phyloP scores from a whole-genome alignment of 92 coral and sea anemone genomes.

The Actinostola sp. region DNA sequence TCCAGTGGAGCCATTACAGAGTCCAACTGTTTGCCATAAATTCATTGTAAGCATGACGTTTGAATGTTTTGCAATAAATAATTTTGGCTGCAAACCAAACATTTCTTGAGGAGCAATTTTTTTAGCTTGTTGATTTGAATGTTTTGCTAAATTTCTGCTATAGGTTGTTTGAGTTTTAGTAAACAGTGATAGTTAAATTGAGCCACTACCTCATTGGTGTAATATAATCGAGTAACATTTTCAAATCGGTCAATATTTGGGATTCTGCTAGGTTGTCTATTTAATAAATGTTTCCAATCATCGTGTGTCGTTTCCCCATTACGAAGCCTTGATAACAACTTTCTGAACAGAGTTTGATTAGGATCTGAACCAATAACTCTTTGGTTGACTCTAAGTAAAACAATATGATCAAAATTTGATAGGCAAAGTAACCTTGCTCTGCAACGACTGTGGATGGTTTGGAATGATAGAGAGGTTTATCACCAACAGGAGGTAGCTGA shows the following conservation, averaged over 20 bases:
- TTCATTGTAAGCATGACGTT: neutral
- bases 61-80: slow-evolving; percentile 14
- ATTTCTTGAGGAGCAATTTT: slow-evolving; percentile 34
- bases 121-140: slow-evolving; percentile 20
- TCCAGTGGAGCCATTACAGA: slow-evolving; percentile 53
- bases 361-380: too few species aligned
- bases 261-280: slow-evolving; percentile 37
- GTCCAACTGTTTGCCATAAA: too few species aligned
- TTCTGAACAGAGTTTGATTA: too few species aligned
- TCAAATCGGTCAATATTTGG: slow-evolving; percentile 11
- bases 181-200: slow-evolving; percentile 14
- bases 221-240: slow-evolving; percentile 16
- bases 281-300: slow-evolving; percentile 35
- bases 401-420: too few species aligned
- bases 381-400: too few species aligned
- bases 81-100: slow-evolving; percentile 26
- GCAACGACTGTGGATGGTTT: too few species aligned
- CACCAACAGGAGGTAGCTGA: slow-evolving; percentile 69
- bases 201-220: slow-evolving; percentile 20
- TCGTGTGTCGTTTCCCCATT: slow-evolving; percentile 9
- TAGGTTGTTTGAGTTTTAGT: slow-evolving; percentile 23
- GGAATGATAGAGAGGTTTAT: slow-evolving; percentile 62
- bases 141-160: slow-evolving; percentile 39
- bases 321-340: too few species aligned
- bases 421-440: too few species aligned